Conservation (phyloP, 2,113 vertebrate genomes). For the Agelaius tricolor region DNA sequence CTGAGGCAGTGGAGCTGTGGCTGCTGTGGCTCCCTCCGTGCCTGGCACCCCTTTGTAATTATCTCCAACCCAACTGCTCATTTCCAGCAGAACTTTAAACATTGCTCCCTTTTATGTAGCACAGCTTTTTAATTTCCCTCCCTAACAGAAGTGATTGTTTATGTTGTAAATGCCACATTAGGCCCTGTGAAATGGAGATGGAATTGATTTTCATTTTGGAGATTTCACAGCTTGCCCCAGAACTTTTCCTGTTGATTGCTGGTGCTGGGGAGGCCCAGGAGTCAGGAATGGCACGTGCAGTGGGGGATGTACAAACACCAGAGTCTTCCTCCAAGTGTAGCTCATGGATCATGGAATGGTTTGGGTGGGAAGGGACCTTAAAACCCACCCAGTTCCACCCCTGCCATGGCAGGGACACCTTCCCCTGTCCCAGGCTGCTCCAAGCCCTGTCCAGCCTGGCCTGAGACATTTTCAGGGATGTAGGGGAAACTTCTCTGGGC, state of each 20-base stretch:
- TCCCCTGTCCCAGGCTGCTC: fast-evolving
- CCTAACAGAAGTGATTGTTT: constrained; percentile 76
- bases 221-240: constrained; percentile 82
- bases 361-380: neutral
- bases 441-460: neutral
- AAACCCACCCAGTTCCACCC: neutral
- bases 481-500: neutral
- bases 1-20: neutral
- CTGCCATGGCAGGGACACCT: neutral
- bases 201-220: constrained; percentile 81
- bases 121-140: constrained; percentile 79
- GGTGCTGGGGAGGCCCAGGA: constrained; percentile 35
- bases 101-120: constrained; percentile 77
- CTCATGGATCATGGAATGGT: neutral
- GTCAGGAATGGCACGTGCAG: neutral
- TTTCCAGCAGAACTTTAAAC: constrained; percentile 80
- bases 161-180: constrained; percentile 81
- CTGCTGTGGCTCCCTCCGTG: neutral
- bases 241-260: constrained; percentile 74
- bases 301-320: neutral
- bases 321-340: neutral
- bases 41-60: constrained; percentile 50
- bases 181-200: constrained; percentile 76
- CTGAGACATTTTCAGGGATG: fast-evolving
- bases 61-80: constrained; percentile 59